phyloP scores from a whole-genome alignment of 2,113 vertebrate genomes.

The Galeopterus variegatus region DNA sequence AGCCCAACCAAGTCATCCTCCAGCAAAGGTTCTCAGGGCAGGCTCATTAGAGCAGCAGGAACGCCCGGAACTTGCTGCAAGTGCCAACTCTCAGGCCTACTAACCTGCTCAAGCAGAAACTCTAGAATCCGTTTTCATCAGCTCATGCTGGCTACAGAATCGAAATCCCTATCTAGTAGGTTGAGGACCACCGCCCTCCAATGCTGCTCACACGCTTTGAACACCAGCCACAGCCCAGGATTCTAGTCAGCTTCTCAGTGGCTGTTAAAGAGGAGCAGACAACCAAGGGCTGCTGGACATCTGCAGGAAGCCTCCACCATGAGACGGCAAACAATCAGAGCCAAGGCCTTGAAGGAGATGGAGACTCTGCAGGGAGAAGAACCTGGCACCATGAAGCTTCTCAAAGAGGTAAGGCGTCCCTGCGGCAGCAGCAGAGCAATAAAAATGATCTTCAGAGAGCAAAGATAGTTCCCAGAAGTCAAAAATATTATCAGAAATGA shows the following conservation, averaged over 20 bases:
- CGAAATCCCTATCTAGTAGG: too few species aligned
- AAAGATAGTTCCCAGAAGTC: neutral
- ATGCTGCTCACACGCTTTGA: neutral
- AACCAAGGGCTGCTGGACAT: accelerated
- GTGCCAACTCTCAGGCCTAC: neutral
- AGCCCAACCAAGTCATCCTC: neutral
- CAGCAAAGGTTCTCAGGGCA: neutral
- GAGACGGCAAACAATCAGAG: neutral
- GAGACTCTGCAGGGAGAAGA: neutral
- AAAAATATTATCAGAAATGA: neutral
- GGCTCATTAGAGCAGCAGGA: neutral
- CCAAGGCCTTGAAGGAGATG: neutral
- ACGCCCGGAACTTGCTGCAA: neutral
- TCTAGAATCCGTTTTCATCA: neutral
- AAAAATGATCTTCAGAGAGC: neutral
- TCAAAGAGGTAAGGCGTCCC: neutral
- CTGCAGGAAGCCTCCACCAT: neutral
- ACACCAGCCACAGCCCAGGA: neutral
- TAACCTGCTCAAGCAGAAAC: neutral
- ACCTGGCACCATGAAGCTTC: neutral
- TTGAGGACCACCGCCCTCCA: neutral
- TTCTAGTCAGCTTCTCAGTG: neutral
- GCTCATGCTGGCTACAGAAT: neutral
- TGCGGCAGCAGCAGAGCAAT: neutral
- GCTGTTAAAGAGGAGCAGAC: neutral